Evolutionary conservation across 2,113 vertebrate species (phyloP).

Genomic region (Chloropsis hardwickii): DNA sequence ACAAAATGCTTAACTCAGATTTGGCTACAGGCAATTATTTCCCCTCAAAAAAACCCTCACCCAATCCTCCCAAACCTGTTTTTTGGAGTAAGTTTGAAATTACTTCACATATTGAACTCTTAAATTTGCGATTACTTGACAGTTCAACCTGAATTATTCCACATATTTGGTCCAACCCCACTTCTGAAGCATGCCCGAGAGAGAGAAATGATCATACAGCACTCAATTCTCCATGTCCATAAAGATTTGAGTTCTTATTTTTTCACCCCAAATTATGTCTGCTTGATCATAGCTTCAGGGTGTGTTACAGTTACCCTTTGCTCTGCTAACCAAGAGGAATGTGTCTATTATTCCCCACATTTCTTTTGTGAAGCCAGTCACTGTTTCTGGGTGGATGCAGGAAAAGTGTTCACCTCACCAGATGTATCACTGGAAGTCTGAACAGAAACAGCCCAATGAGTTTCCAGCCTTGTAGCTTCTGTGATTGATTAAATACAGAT

Average conservation of each 20-base stretch:
- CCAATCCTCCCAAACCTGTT: not conserved
- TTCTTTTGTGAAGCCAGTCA: not conserved
- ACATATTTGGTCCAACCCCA: not conserved
- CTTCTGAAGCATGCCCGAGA: not conserved
- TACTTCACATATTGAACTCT: not conserved
- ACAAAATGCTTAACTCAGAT: not conserved
- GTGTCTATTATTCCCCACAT: not conserved
- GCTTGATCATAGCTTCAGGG: not conserved
- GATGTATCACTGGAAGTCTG: not conserved
- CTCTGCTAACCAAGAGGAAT: not conserved
- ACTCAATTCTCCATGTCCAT: not conserved
- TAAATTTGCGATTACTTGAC: slow-evolving; percentile 7
- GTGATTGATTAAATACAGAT: not conserved
- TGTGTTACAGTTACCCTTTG: not conserved
- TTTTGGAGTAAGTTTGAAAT: not conserved
- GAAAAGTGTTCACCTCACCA: not conserved
- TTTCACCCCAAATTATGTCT: not conserved
- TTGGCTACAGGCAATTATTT: not conserved
- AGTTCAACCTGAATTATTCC: not conserved
- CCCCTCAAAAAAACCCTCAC: rapidly evolving
- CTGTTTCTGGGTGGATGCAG: not conserved
- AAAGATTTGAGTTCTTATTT: not conserved
- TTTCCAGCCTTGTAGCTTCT: not conserved
- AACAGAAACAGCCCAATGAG: not conserved
- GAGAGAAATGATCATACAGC: not conserved